These are phyloP conservation scores for Ceratina calcarata DNA, from an alignment of 1,140 invertebrate genomes.

Conservation along the genomic window DNA sequence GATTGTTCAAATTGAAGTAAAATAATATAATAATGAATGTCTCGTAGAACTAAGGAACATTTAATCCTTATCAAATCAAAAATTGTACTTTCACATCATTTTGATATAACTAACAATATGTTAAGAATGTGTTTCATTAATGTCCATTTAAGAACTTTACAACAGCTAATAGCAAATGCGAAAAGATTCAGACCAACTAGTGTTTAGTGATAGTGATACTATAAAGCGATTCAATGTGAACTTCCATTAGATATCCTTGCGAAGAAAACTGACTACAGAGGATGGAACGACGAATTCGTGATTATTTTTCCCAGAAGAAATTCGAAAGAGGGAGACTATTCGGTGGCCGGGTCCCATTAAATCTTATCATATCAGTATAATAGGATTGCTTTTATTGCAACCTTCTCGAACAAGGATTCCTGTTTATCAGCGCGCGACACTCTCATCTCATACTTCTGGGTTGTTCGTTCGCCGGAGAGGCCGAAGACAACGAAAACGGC, in stretches of 20 bases:
- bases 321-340: background rate
- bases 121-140: too few species aligned
- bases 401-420: slow-evolving; percentile 62
- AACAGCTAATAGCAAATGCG: too few species aligned
- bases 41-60: too few species aligned
- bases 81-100: too few species aligned
- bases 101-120: too few species aligned
- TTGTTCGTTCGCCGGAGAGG: slow-evolving; percentile 21
- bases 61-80: too few species aligned
- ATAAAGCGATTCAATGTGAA: too few species aligned
- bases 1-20: too few species aligned
- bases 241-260: background rate
- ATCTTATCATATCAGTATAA: slow-evolving; percentile 66
- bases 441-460: slow-evolving; percentile 55
- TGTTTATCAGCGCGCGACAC: slow-evolving; percentile 70
- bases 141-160: too few species aligned
- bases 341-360: slow-evolving; percentile 57
- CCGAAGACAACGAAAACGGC: slow-evolving; percentile 19
- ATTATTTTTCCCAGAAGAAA: slow-evolving; percentile 1
- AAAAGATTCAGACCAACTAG: too few species aligned
- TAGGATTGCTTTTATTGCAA: slow-evolving; percentile 67
- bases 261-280: background rate
- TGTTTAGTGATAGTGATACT: too few species aligned
- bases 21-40: too few species aligned
- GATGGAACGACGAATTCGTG: background rate